Percentiles rank a stretch among this genome's conserved stretches.
Conservation (phyloP, 2,888 invertebrate species). For the Psylliodes chrysocephalus region DNA sequence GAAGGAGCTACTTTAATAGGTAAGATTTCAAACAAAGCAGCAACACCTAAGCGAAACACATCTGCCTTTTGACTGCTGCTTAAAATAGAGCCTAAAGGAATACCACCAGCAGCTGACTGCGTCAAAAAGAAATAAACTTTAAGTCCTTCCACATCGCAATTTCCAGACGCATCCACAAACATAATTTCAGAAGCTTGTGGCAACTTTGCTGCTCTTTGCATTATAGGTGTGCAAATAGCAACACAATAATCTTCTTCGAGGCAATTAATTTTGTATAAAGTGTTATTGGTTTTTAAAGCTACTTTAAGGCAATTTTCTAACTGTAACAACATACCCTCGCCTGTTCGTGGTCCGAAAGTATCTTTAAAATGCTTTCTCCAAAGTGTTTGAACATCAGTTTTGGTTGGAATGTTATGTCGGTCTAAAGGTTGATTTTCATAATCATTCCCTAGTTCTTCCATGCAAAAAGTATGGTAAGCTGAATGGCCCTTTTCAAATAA, state of each 20-base stretch:
- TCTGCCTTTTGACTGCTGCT: conserved; percentile 35
- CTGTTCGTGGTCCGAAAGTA: conserved; percentile 20
- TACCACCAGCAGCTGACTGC: conserved; percentile 35
- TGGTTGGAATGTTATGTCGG: conserved; percentile 20
- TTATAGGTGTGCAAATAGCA: conserved; percentile 34
- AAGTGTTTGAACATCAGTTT: conserved; percentile 28
- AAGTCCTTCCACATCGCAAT: conserved; percentile 31
- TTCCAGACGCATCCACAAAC: conserved; percentile 36
- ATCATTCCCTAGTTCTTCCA: conserved; percentile 22
- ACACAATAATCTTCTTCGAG: conserved; percentile 13
- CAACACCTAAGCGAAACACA: too few species aligned
- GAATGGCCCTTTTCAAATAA: conserved; percentile 24
- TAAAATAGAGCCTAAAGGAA: conserved; percentile 37
- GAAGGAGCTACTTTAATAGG: too few species aligned
- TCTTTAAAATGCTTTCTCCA: conserved; percentile 22
- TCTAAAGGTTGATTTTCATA: conserved; percentile 9
- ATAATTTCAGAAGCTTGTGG: conserved; percentile 27
- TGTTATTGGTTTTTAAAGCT: conserved; percentile 3
- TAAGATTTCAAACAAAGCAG: too few species aligned
- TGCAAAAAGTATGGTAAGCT: conserved; percentile 26
- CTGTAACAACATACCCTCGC: conserved; percentile 14
- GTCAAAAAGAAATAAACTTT: conserved; percentile 39
- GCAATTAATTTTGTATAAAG: conserved; percentile 8
- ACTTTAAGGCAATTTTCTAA: conserved; percentile 1
- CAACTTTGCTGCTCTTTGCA: conserved; percentile 27